Evolutionary conservation across 2,888 invertebrate genomes (phyloP).

Genomic region (Heteropelma amictum): DNA sequence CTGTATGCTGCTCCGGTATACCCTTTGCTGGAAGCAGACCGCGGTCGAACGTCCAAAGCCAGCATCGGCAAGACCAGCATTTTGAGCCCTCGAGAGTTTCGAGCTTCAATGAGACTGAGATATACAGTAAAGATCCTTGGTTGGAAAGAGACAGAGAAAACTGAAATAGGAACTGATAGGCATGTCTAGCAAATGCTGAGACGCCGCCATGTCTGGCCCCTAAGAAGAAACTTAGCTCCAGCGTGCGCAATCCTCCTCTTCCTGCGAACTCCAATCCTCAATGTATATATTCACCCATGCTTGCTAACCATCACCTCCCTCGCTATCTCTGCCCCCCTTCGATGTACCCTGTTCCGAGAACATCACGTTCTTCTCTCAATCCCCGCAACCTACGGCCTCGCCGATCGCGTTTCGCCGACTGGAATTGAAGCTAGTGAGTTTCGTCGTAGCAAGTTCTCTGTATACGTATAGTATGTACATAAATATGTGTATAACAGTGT

Average conservation of each 20-base stretch:
- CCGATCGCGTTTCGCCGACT: conserved; percentile 23
- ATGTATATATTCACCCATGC: conserved; percentile 22
- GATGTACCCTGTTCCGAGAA: conserved; percentile 57
- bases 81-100: conserved; percentile 40
- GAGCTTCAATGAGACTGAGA: conserved; percentile 13
- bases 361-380: conserved; percentile 65
- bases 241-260: conserved; percentile 29
- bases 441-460: neutral
- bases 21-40: conserved; percentile 15
- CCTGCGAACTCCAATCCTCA: conserved; percentile 28
- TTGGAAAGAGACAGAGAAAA: conserved; percentile 16
- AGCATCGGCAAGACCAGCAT: conserved; percentile 37
- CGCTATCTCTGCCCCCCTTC: conserved; percentile 40
- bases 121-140: conserved; percentile 25
- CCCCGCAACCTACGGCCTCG: conserved; percentile 7
- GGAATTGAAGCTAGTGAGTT: conserved; percentile 31
- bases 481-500: neutral
- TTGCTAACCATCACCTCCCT: conserved; percentile 58
- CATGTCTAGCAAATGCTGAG: conserved; percentile 61
- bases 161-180: conserved; percentile 39
- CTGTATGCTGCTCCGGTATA: neutral
- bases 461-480: conserved; percentile 10
- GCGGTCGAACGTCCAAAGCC: conserved; percentile 28
- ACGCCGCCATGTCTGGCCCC: conserved; percentile 76
- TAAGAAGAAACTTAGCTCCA: conserved; percentile 76